These are phyloP conservation scores for Glyptemys insculpta DNA, from an alignment of 2,797 vertebrate species.

Conservation along the genomic window DNA sequence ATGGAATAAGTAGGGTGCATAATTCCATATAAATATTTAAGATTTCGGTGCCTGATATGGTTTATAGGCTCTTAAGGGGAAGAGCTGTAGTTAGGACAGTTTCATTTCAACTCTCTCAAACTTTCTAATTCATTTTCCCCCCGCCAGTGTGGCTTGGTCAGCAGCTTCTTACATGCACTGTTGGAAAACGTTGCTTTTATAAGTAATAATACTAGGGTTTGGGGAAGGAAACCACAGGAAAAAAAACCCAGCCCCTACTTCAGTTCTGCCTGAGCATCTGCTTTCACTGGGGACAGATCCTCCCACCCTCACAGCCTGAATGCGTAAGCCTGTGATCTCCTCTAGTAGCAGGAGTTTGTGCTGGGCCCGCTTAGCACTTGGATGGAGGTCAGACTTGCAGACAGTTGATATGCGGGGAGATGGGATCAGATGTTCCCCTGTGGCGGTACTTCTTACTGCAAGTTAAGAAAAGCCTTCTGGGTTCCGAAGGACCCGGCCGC, in stretches of 20 bases:
- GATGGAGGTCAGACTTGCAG: not conserved
- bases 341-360: not conserved
- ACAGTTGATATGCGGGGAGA: not conserved
- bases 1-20: conserved; percentile 84
- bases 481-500: not conserved
- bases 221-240: not conserved
- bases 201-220: not conserved
- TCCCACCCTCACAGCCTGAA: not conserved
- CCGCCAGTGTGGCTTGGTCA: not conserved
- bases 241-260: not conserved
- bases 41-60: conserved; percentile 73
- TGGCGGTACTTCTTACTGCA: not conserved
- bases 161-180: not conserved
- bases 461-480: not conserved
- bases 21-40: conserved; percentile 86
- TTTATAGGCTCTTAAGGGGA: conserved; percentile 72
- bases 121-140: not conserved
- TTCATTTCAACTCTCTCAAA: conserved; percentile 36
- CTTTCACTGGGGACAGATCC: not conserved
- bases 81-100: conserved; percentile 45
- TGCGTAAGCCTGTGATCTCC: not conserved
- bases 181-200: not conserved
- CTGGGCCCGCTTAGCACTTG: not conserved
- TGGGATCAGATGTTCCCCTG: not conserved
- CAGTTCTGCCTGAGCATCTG: not conserved